Percentiles rank a stretch among this genome's conserved stretches.
Evolutionary conservation across 2,888 invertebrate genomes (phyloP).

Genomic region (Neocrepidodera transversa): DNA sequence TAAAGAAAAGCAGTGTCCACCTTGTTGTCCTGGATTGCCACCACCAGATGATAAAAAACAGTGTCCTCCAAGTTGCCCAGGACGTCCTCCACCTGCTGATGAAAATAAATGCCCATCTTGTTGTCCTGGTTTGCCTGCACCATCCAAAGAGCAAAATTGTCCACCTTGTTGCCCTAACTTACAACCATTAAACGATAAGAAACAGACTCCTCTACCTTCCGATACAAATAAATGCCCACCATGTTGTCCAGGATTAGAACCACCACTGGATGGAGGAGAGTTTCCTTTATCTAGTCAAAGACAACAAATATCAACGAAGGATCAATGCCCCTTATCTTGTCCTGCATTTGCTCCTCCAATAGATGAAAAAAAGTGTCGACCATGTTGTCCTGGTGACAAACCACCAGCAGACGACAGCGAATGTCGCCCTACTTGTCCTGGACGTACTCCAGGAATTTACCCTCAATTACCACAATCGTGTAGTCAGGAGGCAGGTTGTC

Average conservation of each 20-base stretch:
- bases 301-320: no score
- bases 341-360: background rate
- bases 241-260: background rate
- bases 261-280: background rate
- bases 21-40: background rate
- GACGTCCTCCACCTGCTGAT: background rate
- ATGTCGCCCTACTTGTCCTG: background rate
- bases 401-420: background rate
- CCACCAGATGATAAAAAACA: background rate
- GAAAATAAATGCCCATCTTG: background rate
- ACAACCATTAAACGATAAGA: background rate
- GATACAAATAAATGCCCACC: background rate
- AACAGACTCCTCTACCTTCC: no score
- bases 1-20: background rate
- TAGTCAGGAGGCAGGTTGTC: no score
- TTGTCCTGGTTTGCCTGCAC: conserved; percentile 2
- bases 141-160: background rate
- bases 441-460: background rate
- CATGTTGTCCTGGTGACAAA: background rate
- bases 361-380: background rate
- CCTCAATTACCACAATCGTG: background rate
- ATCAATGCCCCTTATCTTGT: background rate
- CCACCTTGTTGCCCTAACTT: background rate
- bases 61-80: background rate
- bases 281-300: background rate